Evolutionary conservation across 2,888 invertebrate genomes (phyloP), one percentile per base, ranked within the genome.

Genomic region (Tetranychus truncatus): DNA sequence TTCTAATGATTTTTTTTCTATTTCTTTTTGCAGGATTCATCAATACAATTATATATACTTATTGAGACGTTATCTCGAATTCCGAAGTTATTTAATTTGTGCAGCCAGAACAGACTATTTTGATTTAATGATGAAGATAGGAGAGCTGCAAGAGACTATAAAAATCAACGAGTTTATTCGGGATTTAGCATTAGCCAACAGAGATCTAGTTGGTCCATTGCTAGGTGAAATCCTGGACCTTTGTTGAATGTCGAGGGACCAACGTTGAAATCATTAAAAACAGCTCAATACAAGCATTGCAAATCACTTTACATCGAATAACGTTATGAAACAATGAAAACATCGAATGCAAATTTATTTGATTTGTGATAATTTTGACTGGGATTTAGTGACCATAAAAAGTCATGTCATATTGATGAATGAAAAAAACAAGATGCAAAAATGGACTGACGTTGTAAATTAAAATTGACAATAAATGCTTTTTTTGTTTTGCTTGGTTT

Each of bases 91-190:
- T 34, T 71, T 55, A 9, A 4, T 34, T 24, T 78, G 78, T 76
- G 77, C 78, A 72, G 77, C 78, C 6, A 77, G 74, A 71, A 34
- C 74, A 7, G 45, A 89, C 77, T 94, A 92, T 84, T 84, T 91
- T 45, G 89, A 90, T 81, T 85, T 96, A 76, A 91, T 95, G 79
- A 90, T 91, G 84, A 94, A 93, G 85, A 90, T 95, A 80, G 88
- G 90, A 45, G 95, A 95, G 81, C 87, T 96, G 34, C 89, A 92
- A 55, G 55, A 55, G 15, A 55, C 55, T 9, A 6, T 55, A 9
- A 9, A 55, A 9, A 6, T 55, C 55, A 9, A 15, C 11, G 55
- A 55, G 15, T 15, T 15, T 55, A 55, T 55, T 9, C 9, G 2
- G 2, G 55, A 55, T 15, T 15, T 55, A 15, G 55, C 55, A 9